Evolutionary conservation across 2,888 invertebrate genomes (phyloP), one percentile per base, ranked within the genome.

Genomic region (Stegana nigrithorax): DNA sequence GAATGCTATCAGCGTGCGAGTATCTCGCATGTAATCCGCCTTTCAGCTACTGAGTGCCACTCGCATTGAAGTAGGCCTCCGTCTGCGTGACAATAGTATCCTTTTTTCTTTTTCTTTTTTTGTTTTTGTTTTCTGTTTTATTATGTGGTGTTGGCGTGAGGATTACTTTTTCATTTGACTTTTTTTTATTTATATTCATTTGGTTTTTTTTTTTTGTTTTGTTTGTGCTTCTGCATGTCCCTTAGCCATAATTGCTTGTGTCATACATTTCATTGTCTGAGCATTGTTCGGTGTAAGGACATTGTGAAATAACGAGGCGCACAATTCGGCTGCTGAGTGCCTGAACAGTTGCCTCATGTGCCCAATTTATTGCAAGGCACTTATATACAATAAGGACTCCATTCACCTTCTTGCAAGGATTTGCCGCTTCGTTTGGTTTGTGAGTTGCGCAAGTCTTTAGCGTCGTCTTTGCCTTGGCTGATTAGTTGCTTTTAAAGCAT

Each of bases 381-480:
- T 39, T 14, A 36, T 8, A 36, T 36, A n/a, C n/a, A n/a, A n/a
- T n/a, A n/a, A n/a, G n/a, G n/a, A n/a, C n/a, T n/a, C n/a, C n/a
- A n/a, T n/a, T n/a, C n/a, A n/a, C n/a, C n/a, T n/a, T n/a, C n/a
- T n/a, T n/a, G n/a, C 67, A 64, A 67, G 75, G 70, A 80, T 79
- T 80, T 75, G 71, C 74, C 75, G 79, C 78, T 70, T 79, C 79
- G 74, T 73, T 79, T 78, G 71, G 69, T 80, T 77, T 71, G 66
- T 75, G 71, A 77, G 75, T 72, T 72, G 70, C 27, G 21, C 3
- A 19, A 26, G 10, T 29, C 6, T 29, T 6, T 10, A 39, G 39
- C n/a, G 1, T 4, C 39, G 17, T 39, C 10, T 39, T 2, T 32
- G n/a, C n/a, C n/a, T n/a, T n/a, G n/a, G n/a, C n/a, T n/a, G n/a